Base-by-base conservation (phyloP, 2,888 invertebrate genomes). In the Keiferia lycopersicella region DNA sequence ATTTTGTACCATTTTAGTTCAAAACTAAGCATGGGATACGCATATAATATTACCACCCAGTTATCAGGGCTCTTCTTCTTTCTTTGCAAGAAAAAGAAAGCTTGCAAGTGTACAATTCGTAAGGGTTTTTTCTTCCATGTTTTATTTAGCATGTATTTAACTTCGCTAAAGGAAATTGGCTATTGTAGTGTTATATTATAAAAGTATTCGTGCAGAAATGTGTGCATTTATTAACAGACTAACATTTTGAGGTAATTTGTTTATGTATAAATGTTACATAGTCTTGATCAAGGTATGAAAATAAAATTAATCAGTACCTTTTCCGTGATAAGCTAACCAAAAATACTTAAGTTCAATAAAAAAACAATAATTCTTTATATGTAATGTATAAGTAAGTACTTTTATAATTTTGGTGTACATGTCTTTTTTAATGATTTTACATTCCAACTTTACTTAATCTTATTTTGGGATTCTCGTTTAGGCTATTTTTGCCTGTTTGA, bases 181-280 rank as follows among this genome's bases (percentile, higher is more conserved):
- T 7, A 39, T 34, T 16, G 6, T 4, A 34, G 26, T 56, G 8
- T 30, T 56, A 4, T 56, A 51, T 11, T 51, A 3, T 39, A 18
- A 39, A 58, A 39, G 71, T 71, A 65, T 65, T 53, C 58, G 39
- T 64, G 68, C 66, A 66, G 61, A 63, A 61, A 68, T 70, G 68
- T 71, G 68, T 58, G 69, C 61, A 66, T 63, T 63, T 64, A 73
- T 68, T 71, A 71, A 69, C 69, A 66, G 67, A 75, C 73, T 75
- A 75, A 75, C 70, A 64, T 60, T 67, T 69, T 68, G 69, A 70
- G 68, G 69, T 68, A 64, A 65, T 18, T 18, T 69, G 65, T 72
- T 62, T 66, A 68, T 65, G 56, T 67, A 61, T 64, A 63, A 64
- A 50, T 20, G 59, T 14, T 34, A 34, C 34, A 34, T 11, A 56